Evolutionary conservation across 2,113 vertebrate genomes (phyloP), one percentile per base, ranked within the genome.

Genomic region (Pseudopipra pipra): DNA sequence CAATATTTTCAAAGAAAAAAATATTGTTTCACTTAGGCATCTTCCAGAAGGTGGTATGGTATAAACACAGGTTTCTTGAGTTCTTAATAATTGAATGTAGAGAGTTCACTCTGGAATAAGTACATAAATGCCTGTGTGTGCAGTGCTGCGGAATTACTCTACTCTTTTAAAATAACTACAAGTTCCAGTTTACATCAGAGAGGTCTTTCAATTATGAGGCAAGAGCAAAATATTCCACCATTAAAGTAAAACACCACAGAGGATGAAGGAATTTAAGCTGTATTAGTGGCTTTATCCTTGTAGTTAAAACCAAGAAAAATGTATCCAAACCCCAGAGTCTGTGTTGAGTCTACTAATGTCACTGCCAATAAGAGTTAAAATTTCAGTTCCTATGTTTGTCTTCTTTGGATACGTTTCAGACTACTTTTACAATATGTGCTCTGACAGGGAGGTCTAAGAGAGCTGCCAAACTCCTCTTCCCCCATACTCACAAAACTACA

Each of bases 301-400:
- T 27, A 83, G 87, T 71, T 90, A 83, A 94, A 87, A 94, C n/a
- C 74, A 95, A 91, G 82, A 93, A 91, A 94, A 90, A 90, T 44
- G 72, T 24, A 80, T 51, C 55, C 71, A 89, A 93, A 91, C 13
- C 55, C 59, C 15, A 67, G 63, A 83, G 79, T 59, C 85, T 96
- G 27, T 94, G 82, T 93, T 93, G 94, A 95, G 91, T 88, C 95
- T 97, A 41, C 74, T 88, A 51, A 85, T 16, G 67, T 59, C 74
- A 87, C 33, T 93, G 87, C 89, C 93, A 96, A 82, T 55, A 82
- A 56, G 93, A 96, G 82, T 90, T 88, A 91, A 96, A 96, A 94
- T 51, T 91, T 85, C 82, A 71, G 78, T 90, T 93, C 54, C 71
- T 96, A 39, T 85, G 87, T 93, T 95, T 96, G 89, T 88, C 94